phyloP scores from a whole-genome alignment of 2,113 vertebrate genomes.

The Jaculus jaculus region DNA sequence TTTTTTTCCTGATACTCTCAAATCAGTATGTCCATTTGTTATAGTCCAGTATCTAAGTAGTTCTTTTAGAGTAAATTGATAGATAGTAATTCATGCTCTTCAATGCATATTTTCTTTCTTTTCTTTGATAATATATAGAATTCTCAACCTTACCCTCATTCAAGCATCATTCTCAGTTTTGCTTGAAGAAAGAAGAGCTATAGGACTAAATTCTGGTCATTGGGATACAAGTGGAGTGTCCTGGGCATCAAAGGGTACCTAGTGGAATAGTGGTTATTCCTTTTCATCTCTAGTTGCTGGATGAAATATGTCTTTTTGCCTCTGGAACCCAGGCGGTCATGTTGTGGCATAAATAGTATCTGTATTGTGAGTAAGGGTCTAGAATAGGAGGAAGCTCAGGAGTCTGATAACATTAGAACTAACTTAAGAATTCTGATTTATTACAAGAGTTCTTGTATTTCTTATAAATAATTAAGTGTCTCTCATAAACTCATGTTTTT shows the following conservation, averaged over 20 bases:
- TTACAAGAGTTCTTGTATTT: background rate
- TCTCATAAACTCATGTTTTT: too few species aligned
- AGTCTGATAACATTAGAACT: background rate
- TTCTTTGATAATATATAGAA: background rate
- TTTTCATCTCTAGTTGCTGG: background rate
- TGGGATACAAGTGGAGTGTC: background rate
- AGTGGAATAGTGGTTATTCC: background rate
- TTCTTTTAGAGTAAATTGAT: constrained; percentile 17
- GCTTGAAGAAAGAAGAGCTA: background rate
- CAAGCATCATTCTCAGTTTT: background rate
- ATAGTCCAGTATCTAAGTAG: background rate
- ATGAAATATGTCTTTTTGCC: background rate
- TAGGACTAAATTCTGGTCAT: background rate
- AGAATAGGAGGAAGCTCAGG: background rate
- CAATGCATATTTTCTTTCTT: background rate
- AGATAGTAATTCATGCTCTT: background rate
- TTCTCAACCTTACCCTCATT: background rate
- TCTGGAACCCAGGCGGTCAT: background rate
- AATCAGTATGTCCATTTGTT: background rate
- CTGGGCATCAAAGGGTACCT: background rate
- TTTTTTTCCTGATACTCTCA: background rate
- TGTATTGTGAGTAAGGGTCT: background rate
- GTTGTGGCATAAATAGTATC: background rate
- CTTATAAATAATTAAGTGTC: too few species aligned
- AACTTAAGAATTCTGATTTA: background rate